phyloP scores from a whole-genome alignment of 2,888 invertebrate species.

The Trichopoda pennipes region DNA sequence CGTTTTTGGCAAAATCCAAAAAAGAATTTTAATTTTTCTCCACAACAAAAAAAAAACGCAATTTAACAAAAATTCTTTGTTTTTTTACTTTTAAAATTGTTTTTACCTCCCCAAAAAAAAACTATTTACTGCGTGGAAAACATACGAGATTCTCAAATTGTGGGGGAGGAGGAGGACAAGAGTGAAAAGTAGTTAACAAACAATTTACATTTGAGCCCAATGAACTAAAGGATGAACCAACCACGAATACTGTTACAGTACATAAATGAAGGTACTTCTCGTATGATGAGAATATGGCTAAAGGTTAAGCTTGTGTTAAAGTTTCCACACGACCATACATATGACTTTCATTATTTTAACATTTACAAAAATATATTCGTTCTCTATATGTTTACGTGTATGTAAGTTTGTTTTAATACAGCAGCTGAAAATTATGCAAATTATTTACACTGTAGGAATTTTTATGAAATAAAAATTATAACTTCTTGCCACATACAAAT shows the following conservation, averaged over 20 bases:
- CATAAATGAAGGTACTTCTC: conserved; percentile 21
- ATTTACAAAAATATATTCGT: conserved; percentile 23
- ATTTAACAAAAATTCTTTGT: conserved; percentile 38
- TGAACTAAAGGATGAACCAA: conserved; percentile 25
- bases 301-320: conserved; percentile 59
- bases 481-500: conserved; percentile 42
- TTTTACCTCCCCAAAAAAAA: conserved; percentile 46
- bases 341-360: conserved; percentile 60
- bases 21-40: conserved; percentile 60
- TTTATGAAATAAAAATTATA: conserved; percentile 63
- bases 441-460: conserved; percentile 63
- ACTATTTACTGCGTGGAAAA: conserved; percentile 36
- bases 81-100: conserved; percentile 48
- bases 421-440: conserved; percentile 66
- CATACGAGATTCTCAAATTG: conserved; percentile 2
- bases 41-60: conserved; percentile 30
- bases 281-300: conserved; percentile 52
- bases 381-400: neutral
- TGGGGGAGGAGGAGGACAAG: conserved; percentile 6
- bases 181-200: conserved; percentile 37
- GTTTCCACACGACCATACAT: conserved; percentile 42
- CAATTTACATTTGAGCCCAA: conserved; percentile 41
- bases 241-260: conserved; percentile 35
- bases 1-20: conserved; percentile 42
- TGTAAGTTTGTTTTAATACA: conserved; percentile 48